Evolutionary conservation across 2,113 vertebrate genomes (phyloP).

Genomic region (Sylvilagus bachmani): DNA sequence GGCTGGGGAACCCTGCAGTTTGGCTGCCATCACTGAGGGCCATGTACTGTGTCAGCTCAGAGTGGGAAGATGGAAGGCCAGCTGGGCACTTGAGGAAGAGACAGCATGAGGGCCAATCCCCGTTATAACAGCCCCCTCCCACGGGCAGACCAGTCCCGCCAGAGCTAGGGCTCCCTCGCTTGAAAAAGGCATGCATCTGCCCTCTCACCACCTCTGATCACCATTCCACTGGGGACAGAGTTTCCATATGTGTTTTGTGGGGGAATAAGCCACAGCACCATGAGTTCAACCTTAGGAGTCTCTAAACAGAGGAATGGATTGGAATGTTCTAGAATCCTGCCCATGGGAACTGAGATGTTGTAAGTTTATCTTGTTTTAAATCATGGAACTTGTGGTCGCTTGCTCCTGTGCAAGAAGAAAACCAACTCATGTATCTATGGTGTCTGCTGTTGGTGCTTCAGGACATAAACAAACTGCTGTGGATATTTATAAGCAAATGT

Average conservation of each 20-base stretch:
- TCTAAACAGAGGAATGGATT: not conserved
- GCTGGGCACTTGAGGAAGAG: not conserved
- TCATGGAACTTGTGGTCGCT: not conserved
- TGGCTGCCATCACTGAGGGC: not conserved
- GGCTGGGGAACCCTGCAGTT: not conserved
- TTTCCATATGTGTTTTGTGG: not conserved
- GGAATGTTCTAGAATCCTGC: not conserved
- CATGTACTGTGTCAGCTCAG: not conserved
- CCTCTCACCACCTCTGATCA: too few relatives aligned
- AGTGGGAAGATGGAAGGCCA: not conserved
- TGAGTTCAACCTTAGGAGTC: not conserved
- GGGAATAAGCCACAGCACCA: not conserved
- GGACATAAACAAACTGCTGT: too few relatives aligned
- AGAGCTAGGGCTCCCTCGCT: not conserved
- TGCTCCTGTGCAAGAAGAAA: not conserved
- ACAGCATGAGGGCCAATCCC: not conserved
- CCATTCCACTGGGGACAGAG: not conserved
- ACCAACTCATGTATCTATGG: not conserved
- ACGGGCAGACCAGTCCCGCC: not conserved
- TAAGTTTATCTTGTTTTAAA: not conserved
- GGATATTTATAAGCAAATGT: not conserved
- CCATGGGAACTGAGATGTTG: not conserved
- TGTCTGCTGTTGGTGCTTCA: too few relatives aligned
- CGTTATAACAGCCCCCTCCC: not conserved
- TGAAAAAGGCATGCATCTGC: not conserved